Evolutionary conservation across 2,797 vertebrate species (phyloP).

Genomic region (Hemitrygon akajei): DNA sequence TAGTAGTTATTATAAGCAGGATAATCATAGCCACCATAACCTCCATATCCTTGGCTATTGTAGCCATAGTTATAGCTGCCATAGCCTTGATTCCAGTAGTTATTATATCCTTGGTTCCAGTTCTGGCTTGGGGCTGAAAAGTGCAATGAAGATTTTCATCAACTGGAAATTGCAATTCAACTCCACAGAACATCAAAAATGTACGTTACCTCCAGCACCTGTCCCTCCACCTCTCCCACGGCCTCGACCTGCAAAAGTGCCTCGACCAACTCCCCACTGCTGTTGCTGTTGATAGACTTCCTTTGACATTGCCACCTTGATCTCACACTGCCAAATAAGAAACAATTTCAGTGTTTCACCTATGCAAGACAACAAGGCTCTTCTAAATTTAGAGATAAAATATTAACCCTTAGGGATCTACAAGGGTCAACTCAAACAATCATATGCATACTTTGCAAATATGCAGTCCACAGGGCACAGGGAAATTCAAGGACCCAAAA

Average conservation of each 20-base stretch:
- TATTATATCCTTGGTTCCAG: slow-evolving; percentile 96
- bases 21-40: slow-evolving; percentile 95
- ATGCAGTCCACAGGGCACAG: neutral
- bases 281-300: slow-evolving; percentile 97
- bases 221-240: slow-evolving; percentile 81
- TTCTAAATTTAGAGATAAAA: neutral
- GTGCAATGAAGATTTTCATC: neutral
- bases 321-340: slow-evolving; percentile 75
- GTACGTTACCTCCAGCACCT: slow-evolving; percentile 78
- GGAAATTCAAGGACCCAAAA: neutral
- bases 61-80: slow-evolving; percentile 89
- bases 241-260: slow-evolving; percentile 74
- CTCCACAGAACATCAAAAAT: slow-evolving; percentile 46
- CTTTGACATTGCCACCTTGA: slow-evolving; percentile 98
- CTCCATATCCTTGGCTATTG: slow-evolving; percentile 92
- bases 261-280: slow-evolving; percentile 86
- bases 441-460: neutral
- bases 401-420: neutral
- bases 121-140: slow-evolving; percentile 82
- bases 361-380: neutral
- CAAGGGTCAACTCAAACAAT: neutral
- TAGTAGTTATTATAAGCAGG: slow-evolving; percentile 98
- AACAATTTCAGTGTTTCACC: neutral
- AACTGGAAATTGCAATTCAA: neutral
- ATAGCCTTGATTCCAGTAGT: slow-evolving; percentile 97